Percentiles rank a stretch among this genome's conserved stretches.
Conservation (phyloP, 2,888 invertebrate genomes). For the Temnothorax ravouxi region DNA sequence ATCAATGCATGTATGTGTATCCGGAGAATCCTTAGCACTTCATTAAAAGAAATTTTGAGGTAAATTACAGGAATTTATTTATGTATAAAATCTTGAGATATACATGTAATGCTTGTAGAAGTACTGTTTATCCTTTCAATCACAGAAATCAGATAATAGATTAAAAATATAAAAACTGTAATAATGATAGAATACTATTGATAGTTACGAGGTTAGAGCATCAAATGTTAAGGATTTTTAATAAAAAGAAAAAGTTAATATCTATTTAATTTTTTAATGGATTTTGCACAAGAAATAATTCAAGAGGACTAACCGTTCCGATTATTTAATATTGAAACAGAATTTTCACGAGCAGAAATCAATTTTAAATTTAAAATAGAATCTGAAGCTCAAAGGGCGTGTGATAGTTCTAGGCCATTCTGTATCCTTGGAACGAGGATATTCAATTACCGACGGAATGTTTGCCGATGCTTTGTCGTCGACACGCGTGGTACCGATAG, state of each 20-base stretch:
- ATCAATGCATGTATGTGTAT: background rate
- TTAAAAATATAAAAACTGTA: background rate
- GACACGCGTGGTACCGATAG: conserved; percentile 50
- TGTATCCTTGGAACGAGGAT: conserved; percentile 48
- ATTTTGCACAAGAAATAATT: background rate
- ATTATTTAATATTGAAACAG: background rate
- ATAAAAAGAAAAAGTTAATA: too few species aligned
- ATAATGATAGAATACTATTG: background rate
- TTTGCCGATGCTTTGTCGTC: conserved; percentile 63
- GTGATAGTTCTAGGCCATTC: conserved; percentile 42
- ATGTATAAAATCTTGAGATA: background rate
- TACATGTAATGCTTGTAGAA: background rate
- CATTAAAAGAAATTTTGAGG: background rate
- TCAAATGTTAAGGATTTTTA: background rate
- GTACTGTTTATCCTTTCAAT: background rate
- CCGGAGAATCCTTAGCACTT: background rate
- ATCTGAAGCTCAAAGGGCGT: conserved; percentile 24
- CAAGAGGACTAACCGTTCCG: background rate
- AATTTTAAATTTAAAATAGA: conserved; percentile 43
- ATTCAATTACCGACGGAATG: conserved; percentile 64
- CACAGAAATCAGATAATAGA: background rate
- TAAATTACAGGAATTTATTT: background rate
- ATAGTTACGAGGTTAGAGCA: background rate
- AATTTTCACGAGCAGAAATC: background rate
- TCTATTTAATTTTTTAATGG: background rate